Percentiles rank a stretch among this genome's conserved stretches.
Conservation (phyloP, 2,888 invertebrate species). For the Melanostoma mellinum region DNA sequence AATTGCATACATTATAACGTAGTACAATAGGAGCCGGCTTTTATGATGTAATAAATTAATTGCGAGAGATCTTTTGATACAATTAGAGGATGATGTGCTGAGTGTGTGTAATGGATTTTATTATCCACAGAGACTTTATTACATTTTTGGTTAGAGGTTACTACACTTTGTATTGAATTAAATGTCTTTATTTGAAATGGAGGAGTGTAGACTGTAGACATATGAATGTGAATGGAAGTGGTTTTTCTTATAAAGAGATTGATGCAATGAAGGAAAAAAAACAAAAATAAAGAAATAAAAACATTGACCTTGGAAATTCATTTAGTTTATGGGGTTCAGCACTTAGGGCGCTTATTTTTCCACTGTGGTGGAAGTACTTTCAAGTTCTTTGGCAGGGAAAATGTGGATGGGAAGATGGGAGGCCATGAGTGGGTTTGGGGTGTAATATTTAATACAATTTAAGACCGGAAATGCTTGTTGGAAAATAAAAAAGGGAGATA, state of each 20-base stretch:
- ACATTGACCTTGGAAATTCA: slow-evolving; percentile 20
- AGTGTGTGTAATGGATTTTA: background rate
- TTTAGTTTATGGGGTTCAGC: slow-evolving; percentile 25
- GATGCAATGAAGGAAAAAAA: background rate
- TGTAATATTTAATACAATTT: too few species aligned
- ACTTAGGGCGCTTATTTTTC: too few species aligned
- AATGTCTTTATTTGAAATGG: slow-evolving; percentile 31
- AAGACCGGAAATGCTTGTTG: too few species aligned
- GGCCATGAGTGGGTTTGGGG: too few species aligned
- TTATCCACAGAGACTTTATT: background rate
- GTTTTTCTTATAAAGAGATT: background rate
- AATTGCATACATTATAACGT: background rate
- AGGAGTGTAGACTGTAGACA: background rate
- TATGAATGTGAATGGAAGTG: background rate
- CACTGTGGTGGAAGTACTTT: slow-evolving; percentile 38
- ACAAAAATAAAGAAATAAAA: background rate
- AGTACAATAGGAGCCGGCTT: slow-evolving; percentile 8
- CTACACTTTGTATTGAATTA: slow-evolving; percentile 10
- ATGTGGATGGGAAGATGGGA: too few species aligned
- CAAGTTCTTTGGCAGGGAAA: background rate
- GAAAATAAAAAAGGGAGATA: too few species aligned
- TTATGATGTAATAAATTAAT: slow-evolving; percentile 55
- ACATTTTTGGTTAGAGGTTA: slow-evolving; percentile 13
- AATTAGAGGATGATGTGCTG: background rate
- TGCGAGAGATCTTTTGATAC: slow-evolving; percentile 27